Base-by-base conservation (phyloP, 2,888 invertebrate species). In the Lissocephala sabroskyi region DNA sequence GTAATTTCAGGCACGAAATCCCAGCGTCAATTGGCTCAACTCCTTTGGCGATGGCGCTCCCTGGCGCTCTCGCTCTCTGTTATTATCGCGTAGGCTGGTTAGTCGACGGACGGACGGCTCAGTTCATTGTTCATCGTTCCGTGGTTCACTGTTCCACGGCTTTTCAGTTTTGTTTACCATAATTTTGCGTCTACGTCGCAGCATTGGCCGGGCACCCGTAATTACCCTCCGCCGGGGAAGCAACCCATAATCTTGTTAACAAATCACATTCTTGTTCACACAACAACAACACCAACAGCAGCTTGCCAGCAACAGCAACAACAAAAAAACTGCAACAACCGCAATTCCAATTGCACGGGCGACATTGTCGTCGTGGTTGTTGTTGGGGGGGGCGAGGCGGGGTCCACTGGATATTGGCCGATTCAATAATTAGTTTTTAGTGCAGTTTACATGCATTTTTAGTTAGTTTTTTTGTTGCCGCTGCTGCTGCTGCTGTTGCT, bases 231-330 rank as follows among this genome's bases (percentile, higher is more conserved):
- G 17, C 2, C n/a, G 14, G 23, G 18, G 14, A n/a, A 13, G 23
- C 51, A 65, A 59, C 62, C 62, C 74, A 73, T 79, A 78, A 82
- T 79, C 82, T 82, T 82, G 83, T 83, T 83, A 82, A 83, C 84
- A 82, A 83, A 83, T 81, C 82, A 81, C 79, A 80, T 79, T 73
- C 81, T 81, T 83, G 83, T 83, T 83, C 82, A 82, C 82, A 83
- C 84, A 82, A 75, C 3, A 30, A n/a, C 3, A 71, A 67, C n/a
- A n/a, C 67, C 62, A 67, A 59, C 57, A 61, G 61, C 40, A 54
- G n/a, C n/a, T n/a, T n/a, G n/a, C n/a, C 7, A 23, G 7, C 23
- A 23, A 23, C 23, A 23, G 7, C 23, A 23, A 23, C 23, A 23
- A 23, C 23, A 23, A 23, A 5, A 41, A 26, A 42, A 52, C 19